Evolutionary conservation across 2,797 vertebrate species (phyloP).

Genomic region (Lagothrix lagotricha): DNA sequence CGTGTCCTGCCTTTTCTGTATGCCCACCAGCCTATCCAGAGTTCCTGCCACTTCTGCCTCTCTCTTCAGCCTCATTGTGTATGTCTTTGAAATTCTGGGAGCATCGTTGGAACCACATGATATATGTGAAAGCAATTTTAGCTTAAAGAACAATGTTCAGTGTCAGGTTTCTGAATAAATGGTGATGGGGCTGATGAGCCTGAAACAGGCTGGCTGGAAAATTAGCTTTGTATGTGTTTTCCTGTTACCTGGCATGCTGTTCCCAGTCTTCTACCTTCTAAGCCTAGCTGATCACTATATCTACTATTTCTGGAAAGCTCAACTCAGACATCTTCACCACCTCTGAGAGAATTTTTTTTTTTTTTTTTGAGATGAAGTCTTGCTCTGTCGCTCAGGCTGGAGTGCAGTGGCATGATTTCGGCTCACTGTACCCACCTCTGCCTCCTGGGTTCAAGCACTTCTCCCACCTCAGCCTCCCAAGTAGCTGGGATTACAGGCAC

Average conservation of each 20-base stretch:
- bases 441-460: too few species aligned
- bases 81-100: constrained; percentile 23
- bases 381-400: too few species aligned
- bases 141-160: constrained; percentile 26
- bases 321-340: not conserved
- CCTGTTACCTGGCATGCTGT: not conserved
- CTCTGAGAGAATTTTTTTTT: not conserved
- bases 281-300: not conserved
- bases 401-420: too few species aligned
- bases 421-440: too few species aligned
- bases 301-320: constrained; percentile 23
- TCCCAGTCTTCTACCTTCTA: not conserved
- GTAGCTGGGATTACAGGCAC: too few species aligned
- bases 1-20: not conserved
- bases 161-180: constrained; percentile 59
- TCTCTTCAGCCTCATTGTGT: constrained; percentile 13
- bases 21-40: not conserved
- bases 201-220: constrained; percentile 45
- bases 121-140: constrained; percentile 42
- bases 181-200: constrained; percentile 39
- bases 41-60: not conserved
- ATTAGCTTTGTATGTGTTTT: not conserved
- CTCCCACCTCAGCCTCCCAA: too few species aligned
- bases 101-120: not conserved
- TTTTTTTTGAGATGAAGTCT: too few species aligned